Base-by-base conservation (phyloP, 2,888 invertebrate species). In the Luperina nickerlii region DNA sequence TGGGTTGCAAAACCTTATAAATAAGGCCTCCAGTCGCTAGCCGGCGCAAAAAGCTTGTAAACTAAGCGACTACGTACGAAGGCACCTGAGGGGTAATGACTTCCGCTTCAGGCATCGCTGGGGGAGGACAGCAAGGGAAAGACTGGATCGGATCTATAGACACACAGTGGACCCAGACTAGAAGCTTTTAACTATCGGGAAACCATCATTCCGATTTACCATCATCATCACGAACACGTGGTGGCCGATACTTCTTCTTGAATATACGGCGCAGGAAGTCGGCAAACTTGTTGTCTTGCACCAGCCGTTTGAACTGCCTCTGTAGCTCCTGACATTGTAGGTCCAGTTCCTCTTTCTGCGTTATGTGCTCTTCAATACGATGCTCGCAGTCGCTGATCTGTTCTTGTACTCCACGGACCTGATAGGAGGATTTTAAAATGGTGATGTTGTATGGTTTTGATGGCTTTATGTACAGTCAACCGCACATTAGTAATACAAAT, bases 241-340 rank as follows among this genome's bases (percentile, higher is more conserved):
- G 97, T 11, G 98, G 97, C 83, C 98, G 98, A 90, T 98, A 98
- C 91, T 98, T 98, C 92, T 98, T 99, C 91, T 98, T 98, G 91
- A 98, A 99, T 77, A 99, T 98, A 90, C 98, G 97, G 38, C 97
- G 97, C 66, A 99, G 94, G 91, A 98, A 99, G 89, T 98, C 98
- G 11, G 97, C 97, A 92, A 98, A 99, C 92, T 98, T 98, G 91
- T 98, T 98, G 76, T 98, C 98, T 66, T 97, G 97, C 0, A 98
- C 97, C 13, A 97, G 95, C 51, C 94, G 96, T 76, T 97, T 96
- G 90, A 98, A 98, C 74, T 97, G 96, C 1, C 95, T 90, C 72
- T 97, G 97, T 32, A 96, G 68, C 2, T 95, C 95, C 72, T 95
- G 93, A 84, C 95, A 95, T 1, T 87, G 85, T 0, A 66, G 24